phyloP scores from a whole-genome alignment of 92 coral and sea anemone species.

The Pocillopora meandrina region DNA sequence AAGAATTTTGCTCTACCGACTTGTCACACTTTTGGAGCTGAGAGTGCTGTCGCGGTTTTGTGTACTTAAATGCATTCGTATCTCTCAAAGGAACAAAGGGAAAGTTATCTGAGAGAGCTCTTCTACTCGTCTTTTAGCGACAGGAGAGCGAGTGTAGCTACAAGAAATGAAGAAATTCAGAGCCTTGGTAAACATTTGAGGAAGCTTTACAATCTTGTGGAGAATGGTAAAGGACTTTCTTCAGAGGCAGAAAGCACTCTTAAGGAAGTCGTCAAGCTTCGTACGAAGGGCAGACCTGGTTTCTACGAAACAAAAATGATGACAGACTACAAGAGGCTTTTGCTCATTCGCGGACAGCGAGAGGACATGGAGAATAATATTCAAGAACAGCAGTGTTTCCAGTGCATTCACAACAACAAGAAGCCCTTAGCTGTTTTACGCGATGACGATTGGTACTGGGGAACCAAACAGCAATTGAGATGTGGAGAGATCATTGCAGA shows the following conservation, averaged over 20 bases:
- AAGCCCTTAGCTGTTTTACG: slow-evolving; percentile 59
- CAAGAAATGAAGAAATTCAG: slow-evolving; percentile 66
- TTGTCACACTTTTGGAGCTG: background rate
- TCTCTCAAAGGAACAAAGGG: slow-evolving; percentile 83
- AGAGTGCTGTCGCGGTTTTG: background rate
- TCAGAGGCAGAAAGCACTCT: slow-evolving; percentile 70
- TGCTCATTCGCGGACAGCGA: slow-evolving; percentile 72
- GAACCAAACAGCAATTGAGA: slow-evolving; percentile 78
- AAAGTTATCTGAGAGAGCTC: slow-evolving; percentile 85
- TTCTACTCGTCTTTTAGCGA: slow-evolving; percentile 86
- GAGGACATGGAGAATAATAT: slow-evolving; percentile 60
- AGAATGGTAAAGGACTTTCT: slow-evolving; percentile 74
- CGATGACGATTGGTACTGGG: slow-evolving; percentile 87
- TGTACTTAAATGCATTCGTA: slow-evolving; percentile 69
- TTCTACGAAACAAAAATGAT: slow-evolving; percentile 81
- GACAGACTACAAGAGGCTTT: slow-evolving; percentile 74
- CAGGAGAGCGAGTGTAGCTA: slow-evolving; percentile 72
- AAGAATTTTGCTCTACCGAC: background rate
- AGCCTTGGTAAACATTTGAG: slow-evolving; percentile 64
- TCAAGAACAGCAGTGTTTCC: slow-evolving; percentile 85
- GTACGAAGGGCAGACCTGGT: slow-evolving; percentile 80
- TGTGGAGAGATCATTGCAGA: slow-evolving; percentile 91
- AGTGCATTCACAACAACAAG: slow-evolving; percentile 68
- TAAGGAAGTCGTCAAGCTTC: slow-evolving; percentile 68
- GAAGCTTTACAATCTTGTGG: slow-evolving; percentile 69